phyloP scores from a whole-genome alignment of 2,113 vertebrate genomes.

The Pavo muticus region DNA sequence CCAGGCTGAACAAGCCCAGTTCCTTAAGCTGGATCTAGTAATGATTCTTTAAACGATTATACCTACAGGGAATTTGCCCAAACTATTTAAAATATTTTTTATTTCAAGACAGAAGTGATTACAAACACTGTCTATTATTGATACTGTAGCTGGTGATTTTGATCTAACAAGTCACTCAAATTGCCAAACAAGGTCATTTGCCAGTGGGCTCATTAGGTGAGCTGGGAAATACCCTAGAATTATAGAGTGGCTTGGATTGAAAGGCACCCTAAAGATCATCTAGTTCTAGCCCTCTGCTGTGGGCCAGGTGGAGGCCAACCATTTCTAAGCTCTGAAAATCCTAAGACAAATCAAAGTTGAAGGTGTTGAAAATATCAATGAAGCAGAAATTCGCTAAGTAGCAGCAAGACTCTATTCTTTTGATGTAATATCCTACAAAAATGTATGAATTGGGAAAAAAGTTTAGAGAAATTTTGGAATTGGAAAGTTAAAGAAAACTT shows the following conservation, averaged over 20 bases:
- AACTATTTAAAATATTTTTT: not conserved
- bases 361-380: not conserved
- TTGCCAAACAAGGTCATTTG: not conserved
- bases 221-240: not conserved
- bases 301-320: not conserved
- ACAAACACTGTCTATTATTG: not conserved
- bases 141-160: not conserved
- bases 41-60: not conserved
- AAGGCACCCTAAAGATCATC: too few species aligned
- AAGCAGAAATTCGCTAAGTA: not conserved
- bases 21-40: too few species aligned
- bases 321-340: not conserved
- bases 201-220: not conserved
- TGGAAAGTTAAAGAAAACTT: not conserved
- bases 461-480: not conserved
- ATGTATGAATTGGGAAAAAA: not conserved
- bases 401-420: not conserved
- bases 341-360: not conserved
- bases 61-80: not conserved
- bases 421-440: not conserved
- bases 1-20: too few species aligned
- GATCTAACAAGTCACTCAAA: not conserved
- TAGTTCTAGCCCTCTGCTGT: too few species aligned
- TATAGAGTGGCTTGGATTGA: too few species aligned
- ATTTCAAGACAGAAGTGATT: not conserved